A percentile compares a stretch with the other conserved stretches of the same genome.
phyloP scores from a whole-genome alignment of 2,888 invertebrate species.

The Hypolimnas misippus region DNA sequence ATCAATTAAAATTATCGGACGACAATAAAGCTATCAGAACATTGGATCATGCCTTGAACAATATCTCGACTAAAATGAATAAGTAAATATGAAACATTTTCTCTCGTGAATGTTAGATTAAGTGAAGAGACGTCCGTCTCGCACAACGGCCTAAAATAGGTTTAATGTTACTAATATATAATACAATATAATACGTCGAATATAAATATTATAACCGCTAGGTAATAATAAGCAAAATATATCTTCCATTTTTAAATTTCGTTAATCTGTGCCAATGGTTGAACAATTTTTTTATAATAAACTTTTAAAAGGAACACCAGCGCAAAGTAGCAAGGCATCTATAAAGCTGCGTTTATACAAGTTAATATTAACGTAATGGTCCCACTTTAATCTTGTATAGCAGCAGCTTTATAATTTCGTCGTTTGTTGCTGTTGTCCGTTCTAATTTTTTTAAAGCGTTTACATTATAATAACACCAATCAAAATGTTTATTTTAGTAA shows the following conservation, averaged over 20 bases:
- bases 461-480: not conserved
- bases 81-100: not conserved
- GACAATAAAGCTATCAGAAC: not conserved
- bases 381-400: too few species aligned
- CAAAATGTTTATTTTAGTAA: not conserved
- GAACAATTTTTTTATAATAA: constrained; percentile 1
- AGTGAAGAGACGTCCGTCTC: constrained; percentile 20
- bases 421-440: too few species aligned
- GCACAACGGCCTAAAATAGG: constrained; percentile 33
- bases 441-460: too few species aligned
- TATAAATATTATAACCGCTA: constrained; percentile 4
- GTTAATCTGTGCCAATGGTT: constrained; percentile 29
- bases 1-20: too few species aligned
- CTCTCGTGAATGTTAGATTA: constrained; percentile 3
- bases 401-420: too few species aligned
- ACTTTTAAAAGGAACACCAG: constrained; percentile 6
- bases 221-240: not conserved
- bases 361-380: too few species aligned
- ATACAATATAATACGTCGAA: constrained; percentile 3
- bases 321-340: too few species aligned
- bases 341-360: too few species aligned
- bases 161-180: constrained; percentile 13
- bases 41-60: not conserved
- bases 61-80: not conserved
- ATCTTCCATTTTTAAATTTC: constrained; percentile 31